A percentile compares a stretch with the other conserved stretches of the same genome.
These are phyloP conservation scores for Zaprionus ghesquierei DNA, from an alignment of 1,140 invertebrate species.

Conservation along the genomic window DNA sequence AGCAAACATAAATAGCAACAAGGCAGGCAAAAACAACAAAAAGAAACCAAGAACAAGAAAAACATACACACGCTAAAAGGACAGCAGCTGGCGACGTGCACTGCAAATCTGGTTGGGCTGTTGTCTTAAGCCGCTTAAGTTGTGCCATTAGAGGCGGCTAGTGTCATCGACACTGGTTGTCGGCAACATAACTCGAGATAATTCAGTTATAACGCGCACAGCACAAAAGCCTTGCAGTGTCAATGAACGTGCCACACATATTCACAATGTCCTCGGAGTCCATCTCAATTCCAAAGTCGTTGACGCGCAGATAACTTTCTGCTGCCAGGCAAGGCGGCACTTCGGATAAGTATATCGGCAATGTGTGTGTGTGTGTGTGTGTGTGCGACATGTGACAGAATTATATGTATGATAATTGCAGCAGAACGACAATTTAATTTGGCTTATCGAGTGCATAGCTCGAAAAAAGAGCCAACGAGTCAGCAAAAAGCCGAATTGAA, in stretches of 20 bases:
- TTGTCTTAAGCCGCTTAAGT: constrained; percentile 65
- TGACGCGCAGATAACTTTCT: constrained; percentile 40
- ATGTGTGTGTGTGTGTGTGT: not conserved
- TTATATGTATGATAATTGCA: constrained; percentile 64
- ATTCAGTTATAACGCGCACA: constrained; percentile 64
- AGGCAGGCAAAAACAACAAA: not conserved
- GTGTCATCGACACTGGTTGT: constrained; percentile 62
- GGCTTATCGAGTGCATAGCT: constrained; percentile 38
- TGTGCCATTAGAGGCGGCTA: constrained; percentile 46
- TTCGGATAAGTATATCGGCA: no score
- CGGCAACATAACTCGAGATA: constrained; percentile 65
- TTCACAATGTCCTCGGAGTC: constrained; percentile 19
- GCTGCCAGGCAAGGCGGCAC: not conserved
- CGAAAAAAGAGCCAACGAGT: not conserved
- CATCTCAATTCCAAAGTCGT: constrained; percentile 22
- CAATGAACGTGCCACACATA: constrained; percentile 67
- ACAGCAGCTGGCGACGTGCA: constrained; percentile 45
- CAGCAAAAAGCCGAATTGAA: constrained; percentile 22
- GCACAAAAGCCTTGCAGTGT: constrained; percentile 32
- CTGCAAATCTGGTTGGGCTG: constrained; percentile 8
- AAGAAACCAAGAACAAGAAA: constrained; percentile 1
- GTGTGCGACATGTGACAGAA: not conserved
- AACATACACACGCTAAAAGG: constrained; percentile 15
- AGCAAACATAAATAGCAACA: constrained; percentile 39
- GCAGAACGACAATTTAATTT: constrained; percentile 62